phyloP scores from a whole-genome alignment of 2,888 invertebrate genomes.

The Acheta domesticus region DNA sequence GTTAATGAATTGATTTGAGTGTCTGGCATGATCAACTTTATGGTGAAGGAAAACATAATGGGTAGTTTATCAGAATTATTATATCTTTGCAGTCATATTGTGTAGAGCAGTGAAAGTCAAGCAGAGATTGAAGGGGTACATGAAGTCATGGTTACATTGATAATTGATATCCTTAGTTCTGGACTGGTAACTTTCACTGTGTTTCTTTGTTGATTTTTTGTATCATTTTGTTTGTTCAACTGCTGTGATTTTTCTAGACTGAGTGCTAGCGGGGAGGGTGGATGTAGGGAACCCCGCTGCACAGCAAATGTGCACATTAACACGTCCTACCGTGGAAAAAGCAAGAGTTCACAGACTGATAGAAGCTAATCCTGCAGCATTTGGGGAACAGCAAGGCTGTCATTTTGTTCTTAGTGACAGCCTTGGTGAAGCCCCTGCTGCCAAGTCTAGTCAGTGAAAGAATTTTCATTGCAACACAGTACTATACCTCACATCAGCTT shows the following conservation, averaged over 20 bases:
- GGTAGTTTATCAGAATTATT: constrained; percentile 29
- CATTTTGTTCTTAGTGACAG: neutral
- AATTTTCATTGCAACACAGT: constrained; percentile 35
- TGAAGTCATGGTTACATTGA: neutral
- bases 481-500: constrained; percentile 28
- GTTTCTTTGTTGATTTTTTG: neutral
- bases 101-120: neutral
- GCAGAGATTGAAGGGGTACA: neutral
- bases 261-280: constrained; percentile 43
- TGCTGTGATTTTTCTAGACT: constrained; percentile 69
- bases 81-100: constrained; percentile 27
- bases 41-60: constrained; percentile 24
- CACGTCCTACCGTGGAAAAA: constrained; percentile 31
- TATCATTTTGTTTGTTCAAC: constrained; percentile 46
- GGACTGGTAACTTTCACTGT: constrained; percentile 11
- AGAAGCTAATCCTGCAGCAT: constrained; percentile 32
- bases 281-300: neutral
- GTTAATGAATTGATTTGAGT: no score
- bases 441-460: constrained; percentile 36
- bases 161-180: neutral
- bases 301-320: constrained; percentile 27
- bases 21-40: constrained; percentile 21
- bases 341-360: constrained; percentile 35
- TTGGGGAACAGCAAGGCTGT: neutral
- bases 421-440: constrained; percentile 25